These are phyloP conservation scores for Ivindomyrus marchei DNA, from an alignment of 2,113 vertebrate genomes.

Conservation along the genomic window DNA sequence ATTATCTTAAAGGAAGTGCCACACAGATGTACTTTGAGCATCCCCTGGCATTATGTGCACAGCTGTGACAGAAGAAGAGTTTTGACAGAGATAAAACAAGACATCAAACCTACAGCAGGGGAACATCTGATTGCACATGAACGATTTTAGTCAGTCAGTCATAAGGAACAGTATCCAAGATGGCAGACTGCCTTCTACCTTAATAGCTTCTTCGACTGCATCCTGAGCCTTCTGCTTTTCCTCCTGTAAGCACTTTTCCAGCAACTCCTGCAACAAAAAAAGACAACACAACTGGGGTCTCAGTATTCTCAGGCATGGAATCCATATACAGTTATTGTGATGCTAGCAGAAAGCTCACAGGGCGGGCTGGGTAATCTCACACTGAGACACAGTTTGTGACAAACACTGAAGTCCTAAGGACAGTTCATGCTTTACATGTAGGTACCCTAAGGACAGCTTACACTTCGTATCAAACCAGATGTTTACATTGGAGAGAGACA, in stretches of 20 bases:
- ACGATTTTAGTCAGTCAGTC: background rate
- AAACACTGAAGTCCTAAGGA: background rate
- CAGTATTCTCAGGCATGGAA: background rate
- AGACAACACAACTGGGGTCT: background rate
- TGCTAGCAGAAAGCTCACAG: background rate
- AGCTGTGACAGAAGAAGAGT: background rate
- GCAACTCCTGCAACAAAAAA: constrained; percentile 11
- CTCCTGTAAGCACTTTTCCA: constrained; percentile 17
- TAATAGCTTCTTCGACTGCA: constrained; percentile 9
- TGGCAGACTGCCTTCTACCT: background rate
- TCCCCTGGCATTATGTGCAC: background rate
- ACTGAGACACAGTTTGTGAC: background rate
- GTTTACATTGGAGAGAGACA: background rate
- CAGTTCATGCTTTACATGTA: background rate
- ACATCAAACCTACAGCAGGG: background rate
- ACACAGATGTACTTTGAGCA: background rate
- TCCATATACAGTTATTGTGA: background rate
- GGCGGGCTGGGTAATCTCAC: background rate
- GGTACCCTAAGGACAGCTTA: background rate
- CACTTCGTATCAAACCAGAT: background rate
- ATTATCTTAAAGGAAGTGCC: background rate
- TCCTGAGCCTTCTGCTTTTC: constrained; percentile 16
- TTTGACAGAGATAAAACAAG: background rate
- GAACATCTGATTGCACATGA: background rate
- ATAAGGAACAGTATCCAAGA: background rate